Evolutionary conservation across 2,888 invertebrate genomes (phyloP).

Genomic region (Theretra japonica): DNA sequence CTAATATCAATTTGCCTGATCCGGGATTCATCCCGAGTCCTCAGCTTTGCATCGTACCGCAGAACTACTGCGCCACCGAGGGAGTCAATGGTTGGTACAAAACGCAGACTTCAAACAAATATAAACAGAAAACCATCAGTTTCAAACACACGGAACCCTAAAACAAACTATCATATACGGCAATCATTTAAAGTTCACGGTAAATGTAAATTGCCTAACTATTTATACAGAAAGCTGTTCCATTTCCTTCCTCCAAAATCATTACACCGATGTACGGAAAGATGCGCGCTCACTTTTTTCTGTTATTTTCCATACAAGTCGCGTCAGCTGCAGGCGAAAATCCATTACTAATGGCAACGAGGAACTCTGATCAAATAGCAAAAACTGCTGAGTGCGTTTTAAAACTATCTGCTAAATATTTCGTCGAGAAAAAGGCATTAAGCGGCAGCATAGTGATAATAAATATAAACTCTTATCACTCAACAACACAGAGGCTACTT

Average conservation of each 20-base stretch:
- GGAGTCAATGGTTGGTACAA: too few relatives aligned
- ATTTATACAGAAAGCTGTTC: slow-evolving; percentile 15
- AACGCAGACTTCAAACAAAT: too few relatives aligned
- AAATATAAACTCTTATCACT: slow-evolving; percentile 76
- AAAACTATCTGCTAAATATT: slow-evolving; percentile 81
- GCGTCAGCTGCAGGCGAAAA: slow-evolving; percentile 59
- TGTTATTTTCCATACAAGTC: slow-evolving; percentile 52
- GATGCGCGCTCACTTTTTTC: slow-evolving; percentile 50
- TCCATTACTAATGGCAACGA: slow-evolving; percentile 67
- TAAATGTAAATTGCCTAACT: slow-evolving; percentile 11
- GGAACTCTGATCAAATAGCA: slow-evolving; percentile 67
- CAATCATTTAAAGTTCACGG: slow-evolving; percentile 5
- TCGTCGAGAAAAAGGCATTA: slow-evolving; percentile 78
- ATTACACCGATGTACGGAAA: slow-evolving; percentile 33
- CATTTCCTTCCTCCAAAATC: slow-evolving; percentile 8
- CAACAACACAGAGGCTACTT: slow-evolving; percentile 70
- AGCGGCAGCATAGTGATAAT: slow-evolving; percentile 82
- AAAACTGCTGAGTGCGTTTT: slow-evolving; percentile 80
- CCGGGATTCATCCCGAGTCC: too few relatives aligned
- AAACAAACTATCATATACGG: background rate
- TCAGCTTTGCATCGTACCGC: too few relatives aligned
- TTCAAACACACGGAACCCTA: slow-evolving; percentile 6
- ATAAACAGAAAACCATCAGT: background rate
- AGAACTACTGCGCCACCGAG: too few relatives aligned
- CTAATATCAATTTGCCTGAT: too few relatives aligned